Evolutionary conservation across 2,888 invertebrate genomes (phyloP).

Genomic region (Hydraecia micacea): DNA sequence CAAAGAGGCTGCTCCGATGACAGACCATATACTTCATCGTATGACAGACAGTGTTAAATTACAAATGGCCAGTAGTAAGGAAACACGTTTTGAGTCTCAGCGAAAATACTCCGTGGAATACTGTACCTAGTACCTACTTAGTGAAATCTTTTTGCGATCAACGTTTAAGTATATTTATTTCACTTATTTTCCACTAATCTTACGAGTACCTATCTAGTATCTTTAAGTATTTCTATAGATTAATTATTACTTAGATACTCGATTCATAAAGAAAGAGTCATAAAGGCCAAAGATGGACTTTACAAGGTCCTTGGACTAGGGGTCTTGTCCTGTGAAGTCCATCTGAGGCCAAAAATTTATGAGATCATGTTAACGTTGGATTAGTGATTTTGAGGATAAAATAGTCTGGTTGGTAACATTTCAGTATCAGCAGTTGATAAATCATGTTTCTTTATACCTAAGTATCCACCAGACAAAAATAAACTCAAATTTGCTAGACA

Average conservation of each 20-base stretch:
- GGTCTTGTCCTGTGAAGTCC: no score
- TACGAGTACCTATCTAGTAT: no score
- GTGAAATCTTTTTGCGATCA: not conserved
- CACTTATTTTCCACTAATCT: no score
- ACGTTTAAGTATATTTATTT: no score
- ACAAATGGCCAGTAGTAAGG: conserved; percentile 38
- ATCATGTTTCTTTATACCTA: not conserved
- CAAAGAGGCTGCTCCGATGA: conserved; percentile 38
- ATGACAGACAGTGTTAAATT: conserved; percentile 15
- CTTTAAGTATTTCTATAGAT: no score
- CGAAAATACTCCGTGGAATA: not conserved
- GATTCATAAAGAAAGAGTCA: not conserved
- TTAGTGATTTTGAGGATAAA: not conserved
- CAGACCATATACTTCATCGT: conserved; percentile 15
- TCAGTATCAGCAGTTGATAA: not conserved
- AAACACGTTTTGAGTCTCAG: not conserved
- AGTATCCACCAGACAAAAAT: not conserved
- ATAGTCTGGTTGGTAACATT: not conserved
- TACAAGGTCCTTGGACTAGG: not conserved
- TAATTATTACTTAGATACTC: no score
- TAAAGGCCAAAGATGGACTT: not conserved
- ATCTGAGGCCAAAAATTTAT: no score
- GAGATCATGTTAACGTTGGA: not conserved
- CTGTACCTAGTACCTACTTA: not conserved
- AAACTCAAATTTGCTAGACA: not conserved